Percentiles rank a stretch among this genome's conserved stretches.
phyloP scores from a whole-genome alignment of 92 coral and sea anemone genomes.

The Diadumene lineata region DNA sequence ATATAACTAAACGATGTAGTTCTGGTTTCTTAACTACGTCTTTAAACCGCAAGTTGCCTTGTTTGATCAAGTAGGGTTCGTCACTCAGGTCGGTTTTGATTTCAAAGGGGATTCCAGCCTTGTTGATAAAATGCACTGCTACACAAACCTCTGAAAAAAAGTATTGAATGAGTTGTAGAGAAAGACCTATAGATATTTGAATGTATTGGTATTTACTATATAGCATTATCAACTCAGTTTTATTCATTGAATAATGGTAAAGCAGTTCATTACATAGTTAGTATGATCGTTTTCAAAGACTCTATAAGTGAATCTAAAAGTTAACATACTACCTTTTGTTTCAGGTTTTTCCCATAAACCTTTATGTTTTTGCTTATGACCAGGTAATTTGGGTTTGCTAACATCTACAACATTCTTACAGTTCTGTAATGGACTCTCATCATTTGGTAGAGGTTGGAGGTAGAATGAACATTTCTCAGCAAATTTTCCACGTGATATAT shows the following conservation, averaged over 20 bases:
- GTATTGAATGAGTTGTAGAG: too few relatives aligned
- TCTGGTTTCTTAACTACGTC: constrained; percentile 33
- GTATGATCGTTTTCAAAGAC: too few relatives aligned
- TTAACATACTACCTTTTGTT: too few relatives aligned
- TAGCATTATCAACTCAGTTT: too few relatives aligned
- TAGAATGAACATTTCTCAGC: constrained; percentile 28
- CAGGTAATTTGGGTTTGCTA: neutral
- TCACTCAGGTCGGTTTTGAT: constrained; percentile 21
- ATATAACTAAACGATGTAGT: constrained; percentile 30
- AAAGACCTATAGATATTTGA: too few relatives aligned
- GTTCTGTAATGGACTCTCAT: constrained; percentile 35
- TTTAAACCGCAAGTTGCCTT: constrained; percentile 28
- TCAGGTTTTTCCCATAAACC: neutral
- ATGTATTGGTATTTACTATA: too few relatives aligned
- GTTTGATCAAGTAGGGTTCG: constrained; percentile 37
- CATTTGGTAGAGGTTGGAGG: constrained; percentile 22
- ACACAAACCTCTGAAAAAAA: constrained; percentile 36
- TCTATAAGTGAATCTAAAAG: too few relatives aligned
- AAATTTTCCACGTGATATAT: neutral
- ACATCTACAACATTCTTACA: constrained; percentile 6
- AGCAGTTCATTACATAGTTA: too few relatives aligned
- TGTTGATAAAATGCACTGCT: constrained; percentile 38
- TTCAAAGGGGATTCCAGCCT: constrained; percentile 24
- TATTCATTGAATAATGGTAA: too few relatives aligned
- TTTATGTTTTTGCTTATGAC: neutral